phyloP scores from a whole-genome alignment of 2,797 vertebrate genomes.

The Acanthurus lineatus region DNA sequence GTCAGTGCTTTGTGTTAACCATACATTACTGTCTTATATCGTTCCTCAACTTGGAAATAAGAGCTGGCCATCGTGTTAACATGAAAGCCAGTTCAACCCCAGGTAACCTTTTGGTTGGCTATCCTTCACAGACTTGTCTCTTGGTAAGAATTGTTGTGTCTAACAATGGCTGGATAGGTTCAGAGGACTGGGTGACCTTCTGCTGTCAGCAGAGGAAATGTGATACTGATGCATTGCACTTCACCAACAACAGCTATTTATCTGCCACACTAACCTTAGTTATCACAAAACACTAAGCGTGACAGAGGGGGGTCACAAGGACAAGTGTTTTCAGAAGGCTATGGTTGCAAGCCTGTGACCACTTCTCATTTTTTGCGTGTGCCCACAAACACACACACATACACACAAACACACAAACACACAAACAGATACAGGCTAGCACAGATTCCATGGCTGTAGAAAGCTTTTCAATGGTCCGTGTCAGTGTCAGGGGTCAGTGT shows the following conservation, averaged over 20 bases:
- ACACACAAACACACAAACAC: constrained; percentile 2
- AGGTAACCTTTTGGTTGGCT: background rate
- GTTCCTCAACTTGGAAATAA: too few species aligned
- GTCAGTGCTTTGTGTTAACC: too few species aligned
- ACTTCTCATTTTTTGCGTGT: constrained; percentile 16
- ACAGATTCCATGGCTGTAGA: constrained; percentile 29
- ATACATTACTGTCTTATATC: too few species aligned
- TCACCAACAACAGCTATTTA: constrained; percentile 29
- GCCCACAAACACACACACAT: constrained; percentile 19
- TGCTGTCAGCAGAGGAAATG: constrained; percentile 49
- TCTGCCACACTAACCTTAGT: constrained; percentile 19
- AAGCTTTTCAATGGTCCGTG: constrained; percentile 12
- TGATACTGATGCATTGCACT: constrained; percentile 49
- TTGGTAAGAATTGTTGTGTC: background rate
- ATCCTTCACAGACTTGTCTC: background rate
- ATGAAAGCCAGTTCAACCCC: background rate
- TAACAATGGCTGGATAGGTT: background rate
- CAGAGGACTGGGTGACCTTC: constrained; percentile 48
- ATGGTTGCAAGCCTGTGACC: too few species aligned
- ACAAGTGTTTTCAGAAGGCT: background rate
- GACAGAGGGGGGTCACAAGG: constrained; percentile 44
- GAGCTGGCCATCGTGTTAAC: too few species aligned
- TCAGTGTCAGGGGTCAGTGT: constrained; percentile 34
- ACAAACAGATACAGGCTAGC: background rate
- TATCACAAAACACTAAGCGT: constrained; percentile 49